Percentiles rank a stretch among this genome's conserved stretches.
Evolutionary conservation across 2,888 invertebrate genomes (phyloP).

Genomic region (Patella depressa): DNA sequence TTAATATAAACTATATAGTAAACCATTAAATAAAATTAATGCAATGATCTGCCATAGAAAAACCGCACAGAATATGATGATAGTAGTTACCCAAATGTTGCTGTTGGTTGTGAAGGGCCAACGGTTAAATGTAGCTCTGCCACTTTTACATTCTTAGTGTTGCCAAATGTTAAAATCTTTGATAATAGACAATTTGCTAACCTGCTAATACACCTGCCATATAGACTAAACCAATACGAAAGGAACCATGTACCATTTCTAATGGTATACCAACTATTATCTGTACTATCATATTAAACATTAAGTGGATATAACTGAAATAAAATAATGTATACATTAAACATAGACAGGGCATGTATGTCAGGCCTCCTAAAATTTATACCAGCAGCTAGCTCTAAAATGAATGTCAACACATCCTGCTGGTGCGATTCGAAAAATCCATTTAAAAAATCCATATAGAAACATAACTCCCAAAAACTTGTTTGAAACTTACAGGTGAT

Average conservation of each 20-base stretch:
- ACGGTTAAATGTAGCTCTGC: no score
- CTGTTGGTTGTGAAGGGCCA: no score
- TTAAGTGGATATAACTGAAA: constrained; percentile 78
- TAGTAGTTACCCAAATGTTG: no score
- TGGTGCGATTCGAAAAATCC: background rate
- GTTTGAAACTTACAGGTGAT: no score
- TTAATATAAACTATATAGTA: no score
- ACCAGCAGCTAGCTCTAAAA: no score
- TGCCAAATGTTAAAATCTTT: background rate
- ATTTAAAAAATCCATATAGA: background rate
- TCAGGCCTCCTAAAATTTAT: no score
- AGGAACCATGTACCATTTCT: constrained; percentile 88
- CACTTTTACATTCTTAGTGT: background rate
- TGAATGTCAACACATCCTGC: background rate
- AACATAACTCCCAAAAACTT: no score
- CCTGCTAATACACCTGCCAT: constrained; percentile 81
- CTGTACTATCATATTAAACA: constrained; percentile 90
- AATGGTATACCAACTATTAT: constrained; percentile 92
- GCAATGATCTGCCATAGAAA: no score
- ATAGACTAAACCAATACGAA: constrained; percentile 81
- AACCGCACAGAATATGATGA: no score
- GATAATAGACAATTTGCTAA: constrained; percentile 37
- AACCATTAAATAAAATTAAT: no score
- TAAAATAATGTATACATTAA: background rate
- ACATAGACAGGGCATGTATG: no score